These are phyloP conservation scores for Pandemis cinnamomeana DNA, from an alignment of 2,888 invertebrate genomes.

Conservation along the genomic window DNA sequence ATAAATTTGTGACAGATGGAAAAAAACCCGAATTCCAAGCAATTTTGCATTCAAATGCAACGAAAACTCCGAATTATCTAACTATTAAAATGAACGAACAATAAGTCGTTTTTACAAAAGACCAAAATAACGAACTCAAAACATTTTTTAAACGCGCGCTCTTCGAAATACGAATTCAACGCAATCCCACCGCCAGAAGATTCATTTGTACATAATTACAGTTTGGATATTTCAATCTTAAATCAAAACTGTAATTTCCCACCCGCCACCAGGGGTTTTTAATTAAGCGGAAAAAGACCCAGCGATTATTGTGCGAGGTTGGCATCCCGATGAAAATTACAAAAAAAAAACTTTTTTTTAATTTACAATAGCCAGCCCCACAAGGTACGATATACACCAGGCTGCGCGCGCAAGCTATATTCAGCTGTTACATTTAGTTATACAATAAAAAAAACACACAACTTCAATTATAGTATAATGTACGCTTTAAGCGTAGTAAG, in stretches of 20 bases:
- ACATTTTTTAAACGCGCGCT: not conserved
- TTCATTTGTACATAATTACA: constrained; percentile 33
- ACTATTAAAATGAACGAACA: not conserved
- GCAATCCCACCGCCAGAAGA: constrained; percentile 46
- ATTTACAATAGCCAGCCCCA: constrained; percentile 74
- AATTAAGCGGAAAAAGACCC: constrained; percentile 66
- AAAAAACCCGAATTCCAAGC: too few relatives aligned
- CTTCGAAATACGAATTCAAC: constrained; percentile 27
- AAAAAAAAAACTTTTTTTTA: constrained; percentile 47
- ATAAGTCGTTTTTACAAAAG: not conserved
- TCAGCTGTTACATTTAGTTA: constrained; percentile 74
- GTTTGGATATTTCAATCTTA: constrained; percentile 6
- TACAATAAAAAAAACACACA: constrained; percentile 18
- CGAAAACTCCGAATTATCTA: too few relatives aligned
- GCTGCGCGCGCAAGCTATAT: constrained; percentile 79
- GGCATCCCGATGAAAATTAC: constrained; percentile 58
- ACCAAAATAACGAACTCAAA: constrained; percentile 1
- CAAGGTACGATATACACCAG: constrained; percentile 80
- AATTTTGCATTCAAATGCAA: too few relatives aligned
- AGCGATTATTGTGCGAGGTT: constrained; percentile 63
- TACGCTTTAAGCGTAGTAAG: constrained; percentile 13
- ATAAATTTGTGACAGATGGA: too few relatives aligned
- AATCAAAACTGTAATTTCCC: constrained; percentile 52
- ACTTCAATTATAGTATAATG: not conserved
- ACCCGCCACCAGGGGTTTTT: constrained; percentile 79